Evolutionary conservation across 2,113 vertebrate genomes (phyloP), one percentile per base, ranked within the genome.

Genomic region (Terrapene triunguis): DNA sequence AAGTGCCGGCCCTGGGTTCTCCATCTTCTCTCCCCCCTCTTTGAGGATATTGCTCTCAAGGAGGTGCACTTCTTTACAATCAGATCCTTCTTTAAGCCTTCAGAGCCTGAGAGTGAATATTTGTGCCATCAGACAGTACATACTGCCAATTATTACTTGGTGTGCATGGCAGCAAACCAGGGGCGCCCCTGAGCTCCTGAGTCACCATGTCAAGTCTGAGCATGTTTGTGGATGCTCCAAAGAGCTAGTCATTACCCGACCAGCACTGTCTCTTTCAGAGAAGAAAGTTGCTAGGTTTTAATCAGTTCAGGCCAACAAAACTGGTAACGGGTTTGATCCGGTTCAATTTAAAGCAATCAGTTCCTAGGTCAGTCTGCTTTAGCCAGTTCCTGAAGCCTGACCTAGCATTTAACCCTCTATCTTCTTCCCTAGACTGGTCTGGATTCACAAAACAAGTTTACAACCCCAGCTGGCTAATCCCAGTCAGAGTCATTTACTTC

Each of bases 121-220:
- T 51, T 27, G 42, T 89, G n/a, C 3, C 12, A 85, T 55, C 51
- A 89, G 35, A 93, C 89, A 93, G 42, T 1, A 3, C 62, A 59
- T 59, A 27, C 27, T 59, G 57, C 10, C 25, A 5, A 59, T 38
- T 95, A 57, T 35, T 95, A 53, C 32, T 1, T 54, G 50, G 53
- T 57, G 44, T 44, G 17, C 0, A 0, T 59, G 85, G 81, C 85
- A 3, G 0, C 25, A 17, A 92, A 85, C 79, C 85, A 88, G 74
- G 57, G 94, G 57, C 27, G 35, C 24, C 5, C 54, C 4, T 25
- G 25, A 59, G 57, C 27, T 59, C 24, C 57, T 59, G 29, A 11
- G 27, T 27, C 10, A 11, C 55, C 24, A 57, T 27, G 25, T 54
- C 54, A 55, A 24, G 24, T 24, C 54, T 62, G 59, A 62, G 29